Conservation (phyloP, 2,888 invertebrate genomes). For the Dasypolia templi region DNA sequence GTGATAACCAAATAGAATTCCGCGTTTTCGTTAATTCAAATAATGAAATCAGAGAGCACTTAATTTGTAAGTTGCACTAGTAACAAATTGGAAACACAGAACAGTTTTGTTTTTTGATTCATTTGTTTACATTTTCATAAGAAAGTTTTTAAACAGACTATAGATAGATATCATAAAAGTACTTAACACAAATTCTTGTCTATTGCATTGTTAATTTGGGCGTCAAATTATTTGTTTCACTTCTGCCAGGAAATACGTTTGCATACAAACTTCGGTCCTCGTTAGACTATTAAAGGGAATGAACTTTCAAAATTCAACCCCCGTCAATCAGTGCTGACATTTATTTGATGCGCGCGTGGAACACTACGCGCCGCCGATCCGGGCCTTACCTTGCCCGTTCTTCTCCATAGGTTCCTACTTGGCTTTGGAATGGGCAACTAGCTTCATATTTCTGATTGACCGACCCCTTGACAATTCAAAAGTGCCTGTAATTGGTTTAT, state of each 20-base stretch:
- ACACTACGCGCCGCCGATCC: too few species aligned
- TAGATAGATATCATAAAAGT: not conserved
- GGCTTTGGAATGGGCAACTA: too few species aligned
- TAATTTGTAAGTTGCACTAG: not conserved
- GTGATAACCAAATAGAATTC: not conserved
- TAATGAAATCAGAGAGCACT: not conserved
- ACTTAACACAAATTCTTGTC: not conserved
- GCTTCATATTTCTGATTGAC: too few species aligned
- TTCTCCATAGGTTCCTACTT: too few species aligned
- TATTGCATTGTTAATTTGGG: not conserved
- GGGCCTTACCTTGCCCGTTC: too few species aligned
- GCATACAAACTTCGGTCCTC: not conserved
- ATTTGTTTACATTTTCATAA: not conserved
- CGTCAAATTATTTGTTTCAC: not conserved
- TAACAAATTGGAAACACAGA: not conserved
- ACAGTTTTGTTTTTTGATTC: not conserved
- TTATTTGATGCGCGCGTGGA: too few species aligned
- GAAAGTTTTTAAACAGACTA: not conserved
- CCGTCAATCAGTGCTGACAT: too few species aligned
- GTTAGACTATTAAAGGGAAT: not conserved
- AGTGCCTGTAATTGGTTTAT: too few species aligned
- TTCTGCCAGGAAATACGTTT: not conserved
- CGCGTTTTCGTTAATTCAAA: not conserved
- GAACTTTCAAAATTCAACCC: slow-evolving; percentile 2
- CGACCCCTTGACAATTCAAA: too few species aligned